These are phyloP conservation scores for Apostichopus parvimensis DNA, from an alignment of 35 echinoderm and acorn worm species.

Conservation along the genomic window DNA sequence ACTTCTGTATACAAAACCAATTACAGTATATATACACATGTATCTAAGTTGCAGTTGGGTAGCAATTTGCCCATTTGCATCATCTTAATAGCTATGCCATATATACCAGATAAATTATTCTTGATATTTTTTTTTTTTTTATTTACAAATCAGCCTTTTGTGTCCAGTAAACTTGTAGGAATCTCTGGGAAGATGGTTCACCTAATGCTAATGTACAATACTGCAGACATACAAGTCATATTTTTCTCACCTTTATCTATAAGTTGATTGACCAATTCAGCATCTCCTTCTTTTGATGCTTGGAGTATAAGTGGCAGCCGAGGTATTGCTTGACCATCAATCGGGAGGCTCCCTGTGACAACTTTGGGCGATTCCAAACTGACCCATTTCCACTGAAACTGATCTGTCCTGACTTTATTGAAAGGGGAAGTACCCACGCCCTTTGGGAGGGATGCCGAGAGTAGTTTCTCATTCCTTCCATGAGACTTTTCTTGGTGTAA, in stretches of 20 bases:
- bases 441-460: constrained; percentile 66
- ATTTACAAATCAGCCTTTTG: too few species aligned
- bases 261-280: constrained; percentile 72
- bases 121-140: too few species aligned
- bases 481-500: constrained; percentile 63
- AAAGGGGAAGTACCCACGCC: constrained; percentile 53
- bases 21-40: too few species aligned
- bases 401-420: constrained; percentile 66
- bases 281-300: constrained; percentile 88
- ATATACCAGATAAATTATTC: too few species aligned
- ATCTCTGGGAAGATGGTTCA: too few species aligned
- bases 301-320: constrained; percentile 79
- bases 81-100: too few species aligned
- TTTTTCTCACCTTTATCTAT: constrained; percentile 74
- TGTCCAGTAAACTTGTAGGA: too few species aligned
- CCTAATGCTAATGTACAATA: too few species aligned
- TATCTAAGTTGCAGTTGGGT: too few species aligned
- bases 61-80: too few species aligned
- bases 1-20: too few species aligned
- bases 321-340: constrained; percentile 66
- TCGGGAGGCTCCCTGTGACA: constrained; percentile 71
- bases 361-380: constrained; percentile 65
- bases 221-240: background rate
- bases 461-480: constrained; percentile 19
- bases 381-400: constrained; percentile 88